These are phyloP conservation scores for Zaprionus lineosus DNA, from an alignment of 2,888 invertebrate species.

Conservation along the genomic window DNA sequence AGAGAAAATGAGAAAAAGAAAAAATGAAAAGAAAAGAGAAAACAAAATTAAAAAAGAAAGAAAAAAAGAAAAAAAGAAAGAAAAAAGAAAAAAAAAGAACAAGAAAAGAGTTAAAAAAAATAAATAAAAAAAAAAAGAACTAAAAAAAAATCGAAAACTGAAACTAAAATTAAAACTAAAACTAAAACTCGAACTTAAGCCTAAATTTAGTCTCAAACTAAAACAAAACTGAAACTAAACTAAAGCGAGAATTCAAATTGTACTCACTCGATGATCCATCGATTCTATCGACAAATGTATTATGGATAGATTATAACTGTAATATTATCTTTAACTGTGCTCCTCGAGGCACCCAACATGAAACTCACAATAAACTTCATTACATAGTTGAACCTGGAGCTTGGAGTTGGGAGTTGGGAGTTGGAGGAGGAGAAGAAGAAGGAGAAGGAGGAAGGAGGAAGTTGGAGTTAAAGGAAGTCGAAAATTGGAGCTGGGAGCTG, in stretches of 20 bases:
- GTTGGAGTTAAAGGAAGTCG: too few relatives aligned
- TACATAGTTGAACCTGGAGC: too few relatives aligned
- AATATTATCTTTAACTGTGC: conserved; percentile 70
- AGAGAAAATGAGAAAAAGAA: background rate
- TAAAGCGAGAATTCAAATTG: conserved; percentile 6
- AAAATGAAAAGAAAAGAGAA: background rate
- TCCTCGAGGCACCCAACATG: conserved; percentile 49
- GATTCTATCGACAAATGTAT: conserved; percentile 5
- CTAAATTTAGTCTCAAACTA: too few relatives aligned
- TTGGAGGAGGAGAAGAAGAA: too few relatives aligned
- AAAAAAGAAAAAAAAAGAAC: background rate
- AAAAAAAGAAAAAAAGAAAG: conserved; percentile 2
- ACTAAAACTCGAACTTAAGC: too few relatives aligned
- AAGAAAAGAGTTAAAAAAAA: conserved; percentile 1
- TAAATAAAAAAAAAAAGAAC: too few relatives aligned
- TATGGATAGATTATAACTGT: conserved; percentile 59
- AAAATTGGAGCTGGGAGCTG: too few relatives aligned
- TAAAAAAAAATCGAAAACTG: too few relatives aligned
- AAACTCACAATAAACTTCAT: conserved; percentile 67
- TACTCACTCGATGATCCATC: conserved; percentile 39
- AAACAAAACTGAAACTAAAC: background rate
- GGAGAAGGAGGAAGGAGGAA: too few relatives aligned
- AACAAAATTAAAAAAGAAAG: background rate
- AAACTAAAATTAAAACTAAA: too few relatives aligned
- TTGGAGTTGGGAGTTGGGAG: too few relatives aligned